Base-by-base conservation (phyloP, 2,113 vertebrate species). In the Morone chrysops region DNA sequence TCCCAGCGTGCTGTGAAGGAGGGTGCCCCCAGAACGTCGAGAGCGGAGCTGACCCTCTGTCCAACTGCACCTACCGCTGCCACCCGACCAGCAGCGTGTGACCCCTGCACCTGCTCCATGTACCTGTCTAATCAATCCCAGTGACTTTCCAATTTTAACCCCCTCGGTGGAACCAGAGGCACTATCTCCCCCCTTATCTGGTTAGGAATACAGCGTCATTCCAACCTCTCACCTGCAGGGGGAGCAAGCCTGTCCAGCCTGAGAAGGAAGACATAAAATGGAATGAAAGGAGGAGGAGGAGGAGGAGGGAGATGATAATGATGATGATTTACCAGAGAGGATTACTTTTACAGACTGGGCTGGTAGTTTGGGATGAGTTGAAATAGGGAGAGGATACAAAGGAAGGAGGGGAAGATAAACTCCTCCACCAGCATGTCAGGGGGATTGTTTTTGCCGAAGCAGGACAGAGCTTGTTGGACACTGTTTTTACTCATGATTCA, bases 21-120 rank as follows among this genome's bases (percentile, higher is more conserved):
- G 89, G 93, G 13, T 95, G 94, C 87, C 91, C 93, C 51, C 92
- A 94, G 85, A 88, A 71, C 11, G 88, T 91, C 0, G 89, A 94
- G 2, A 86, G 92, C 0, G 88, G 78, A 5, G 75, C 86, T 0
- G 94, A 93, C 65, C 54, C 85, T n/a, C 78, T 95, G 76, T 88
- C 94, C 71, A 95, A 86, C 93, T 86, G 92, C 90, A 78, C 90
- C 75, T 96, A 94, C 91, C 94, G 75, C 67, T 93, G 95, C 90
- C 94, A 95, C 70, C 92, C 94, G 2, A 85, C 95, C 66, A 95
- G 94, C 87, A 93, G 93, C 86, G 95, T 96, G 92, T 96, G 94
- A 95, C 69, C 47, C 57, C 62, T 9, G 78, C 62, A 50, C 66
- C 88, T 70, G 70, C 88, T 85, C 77, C 80, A 89, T 85, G 86